phyloP scores from a whole-genome alignment of 2,113 vertebrate genomes.

The Lethenteron reissneri region DNA sequence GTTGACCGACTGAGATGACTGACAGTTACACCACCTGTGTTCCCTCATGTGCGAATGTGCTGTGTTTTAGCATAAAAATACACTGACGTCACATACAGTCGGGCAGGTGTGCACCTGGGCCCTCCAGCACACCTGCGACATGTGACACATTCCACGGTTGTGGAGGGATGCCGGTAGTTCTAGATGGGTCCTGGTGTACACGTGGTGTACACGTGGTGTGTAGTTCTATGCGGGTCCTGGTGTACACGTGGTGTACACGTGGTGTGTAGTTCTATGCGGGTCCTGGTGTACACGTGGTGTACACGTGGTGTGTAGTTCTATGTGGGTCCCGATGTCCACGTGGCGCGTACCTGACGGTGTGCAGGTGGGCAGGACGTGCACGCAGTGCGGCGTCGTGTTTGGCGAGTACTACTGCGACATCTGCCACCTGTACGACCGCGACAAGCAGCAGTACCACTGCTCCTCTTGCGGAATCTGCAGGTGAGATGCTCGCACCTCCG shows the following conservation, averaged over 20 bases:
- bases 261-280: not conserved
- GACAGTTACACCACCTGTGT: too few relatives aligned
- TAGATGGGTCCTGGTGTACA: not conserved
- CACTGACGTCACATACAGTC: too few relatives aligned
- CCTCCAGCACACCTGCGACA: too few relatives aligned
- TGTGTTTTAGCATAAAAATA: too few relatives aligned
- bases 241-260: not conserved
- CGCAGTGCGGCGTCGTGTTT: slow-evolving; percentile 42
- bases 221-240: too few relatives aligned
- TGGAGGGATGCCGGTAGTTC: too few relatives aligned
- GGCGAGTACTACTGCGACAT: slow-evolving; percentile 73
- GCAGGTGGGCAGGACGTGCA: slow-evolving; percentile 50
- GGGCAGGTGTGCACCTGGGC: too few relatives aligned
- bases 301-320: not conserved
- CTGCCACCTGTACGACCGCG: slow-evolving; percentile 74
- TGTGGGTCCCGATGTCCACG: slow-evolving; percentile 7
- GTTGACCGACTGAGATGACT: too few relatives aligned
- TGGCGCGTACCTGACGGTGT: too few relatives aligned
- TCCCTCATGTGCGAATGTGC: too few relatives aligned
- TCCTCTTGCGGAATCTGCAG: slow-evolving; percentile 70
- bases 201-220: too few relatives aligned
- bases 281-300: not conserved
- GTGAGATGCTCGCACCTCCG: slow-evolving; percentile 18
- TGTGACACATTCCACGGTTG: too few relatives aligned
- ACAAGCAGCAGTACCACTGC: slow-evolving; percentile 89